Conservation (phyloP, 2,113 vertebrate genomes). For the Murina feae region DNA sequence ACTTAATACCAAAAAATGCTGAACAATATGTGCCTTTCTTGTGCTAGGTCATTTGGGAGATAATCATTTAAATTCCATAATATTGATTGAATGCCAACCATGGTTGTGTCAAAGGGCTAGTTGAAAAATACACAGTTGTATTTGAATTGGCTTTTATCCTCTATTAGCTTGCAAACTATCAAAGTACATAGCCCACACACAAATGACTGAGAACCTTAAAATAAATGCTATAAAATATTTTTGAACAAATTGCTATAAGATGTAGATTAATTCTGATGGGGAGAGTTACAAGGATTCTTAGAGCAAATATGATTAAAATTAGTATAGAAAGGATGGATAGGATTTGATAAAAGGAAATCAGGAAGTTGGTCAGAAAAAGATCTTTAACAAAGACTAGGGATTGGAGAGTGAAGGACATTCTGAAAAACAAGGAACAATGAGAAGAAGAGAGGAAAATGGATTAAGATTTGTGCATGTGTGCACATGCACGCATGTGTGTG, state of each 20-base stretch:
- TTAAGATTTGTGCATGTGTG: not conserved
- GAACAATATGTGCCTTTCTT: not conserved
- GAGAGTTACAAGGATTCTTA: not conserved
- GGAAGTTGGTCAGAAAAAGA: not conserved
- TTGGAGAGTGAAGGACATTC: not conserved
- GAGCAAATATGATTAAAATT: not conserved
- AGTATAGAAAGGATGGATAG: not conserved
- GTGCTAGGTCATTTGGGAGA: not conserved
- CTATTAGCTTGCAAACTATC: not conserved
- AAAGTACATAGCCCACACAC: not conserved
- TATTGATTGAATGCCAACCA: not conserved
- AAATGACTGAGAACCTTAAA: not conserved
- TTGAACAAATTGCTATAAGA: not conserved
- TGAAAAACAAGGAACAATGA: not conserved
- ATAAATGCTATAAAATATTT: not conserved
- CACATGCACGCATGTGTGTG: not conserved
- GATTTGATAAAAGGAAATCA: not conserved
- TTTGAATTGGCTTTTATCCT: not conserved
- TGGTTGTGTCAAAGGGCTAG: not conserved
- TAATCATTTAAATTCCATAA: not conserved
- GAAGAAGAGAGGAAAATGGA: not conserved
- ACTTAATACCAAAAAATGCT: not conserved
- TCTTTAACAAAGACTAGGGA: not conserved
- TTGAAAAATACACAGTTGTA: not conserved
- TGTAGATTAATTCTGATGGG: not conserved